Conservation (phyloP, 2,113 vertebrate genomes). For the Trichomycterus rosablanca region DNA sequence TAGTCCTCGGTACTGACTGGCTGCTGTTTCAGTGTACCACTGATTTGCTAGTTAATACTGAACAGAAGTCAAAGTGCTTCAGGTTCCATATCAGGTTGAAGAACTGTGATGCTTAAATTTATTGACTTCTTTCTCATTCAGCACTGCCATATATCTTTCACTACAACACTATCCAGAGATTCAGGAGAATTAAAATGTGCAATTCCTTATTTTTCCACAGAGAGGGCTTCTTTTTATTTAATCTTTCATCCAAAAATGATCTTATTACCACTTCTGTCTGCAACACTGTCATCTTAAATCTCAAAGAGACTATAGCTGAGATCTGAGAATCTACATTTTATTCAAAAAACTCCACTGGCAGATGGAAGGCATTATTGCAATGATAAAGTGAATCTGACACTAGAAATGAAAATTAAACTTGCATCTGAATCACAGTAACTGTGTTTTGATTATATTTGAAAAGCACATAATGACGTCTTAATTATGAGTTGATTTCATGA, state of each 20-base stretch:
- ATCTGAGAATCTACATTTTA: too few relatives aligned
- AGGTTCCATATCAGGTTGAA: conserved; percentile 6
- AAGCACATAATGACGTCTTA: conserved; percentile 4
- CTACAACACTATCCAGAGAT: neutral
- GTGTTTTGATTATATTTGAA: conserved; percentile 8
- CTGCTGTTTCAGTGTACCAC: neutral
- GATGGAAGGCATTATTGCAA: neutral
- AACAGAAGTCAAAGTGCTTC: neutral
- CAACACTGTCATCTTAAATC: neutral
- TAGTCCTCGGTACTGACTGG: neutral
- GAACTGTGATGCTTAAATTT: neutral
- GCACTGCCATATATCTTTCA: conserved; percentile 3
- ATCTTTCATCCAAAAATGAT: neutral
- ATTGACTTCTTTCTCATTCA: neutral
- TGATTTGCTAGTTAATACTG: neutral
- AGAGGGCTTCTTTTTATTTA: neutral
- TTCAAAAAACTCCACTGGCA: too few relatives aligned
- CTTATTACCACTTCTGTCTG: neutral
- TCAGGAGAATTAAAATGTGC: too few relatives aligned
- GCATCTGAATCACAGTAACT: neutral
- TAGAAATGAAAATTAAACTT: neutral
- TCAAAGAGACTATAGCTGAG: too few relatives aligned
- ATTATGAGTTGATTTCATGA: conserved; percentile 4
- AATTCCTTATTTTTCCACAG: neutral
- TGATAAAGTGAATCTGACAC: conserved; percentile 1